A percentile compares a stretch with the other conserved stretches of the same genome.
Evolutionary conservation across 1,140 invertebrate genomes (phyloP).

Genomic region (Temnothorax nylanderi): DNA sequence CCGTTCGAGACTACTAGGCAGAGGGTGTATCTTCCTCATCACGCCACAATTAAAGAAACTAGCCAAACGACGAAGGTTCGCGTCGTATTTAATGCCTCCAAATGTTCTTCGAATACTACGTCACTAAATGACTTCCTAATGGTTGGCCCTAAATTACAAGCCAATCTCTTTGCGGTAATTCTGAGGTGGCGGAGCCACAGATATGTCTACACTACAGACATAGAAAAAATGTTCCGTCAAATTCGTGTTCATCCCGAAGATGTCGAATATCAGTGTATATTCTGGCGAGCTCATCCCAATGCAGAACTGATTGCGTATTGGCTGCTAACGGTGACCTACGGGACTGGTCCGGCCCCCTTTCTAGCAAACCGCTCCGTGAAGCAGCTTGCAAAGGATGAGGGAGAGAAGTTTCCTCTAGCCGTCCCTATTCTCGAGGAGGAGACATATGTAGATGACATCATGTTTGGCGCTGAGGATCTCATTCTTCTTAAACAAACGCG

Average conservation of each 20-base stretch:
- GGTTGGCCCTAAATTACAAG: conserved; percentile 46
- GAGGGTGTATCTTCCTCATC: not conserved
- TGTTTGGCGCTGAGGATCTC: not conserved
- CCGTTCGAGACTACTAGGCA: not conserved
- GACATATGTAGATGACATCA: conserved; percentile 27
- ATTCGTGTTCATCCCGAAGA: conserved; percentile 26
- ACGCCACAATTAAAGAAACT: not conserved
- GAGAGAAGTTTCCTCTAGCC: not conserved
- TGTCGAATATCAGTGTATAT: conserved; percentile 35
- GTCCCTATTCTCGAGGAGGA: not conserved
- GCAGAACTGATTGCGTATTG: not conserved
- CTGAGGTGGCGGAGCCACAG: conserved; percentile 70
- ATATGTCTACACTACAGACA: conserved; percentile 75
- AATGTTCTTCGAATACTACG: not conserved
- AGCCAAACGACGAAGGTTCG: not conserved
- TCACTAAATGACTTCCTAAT: conserved; percentile 51
- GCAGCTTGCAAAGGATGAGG: conserved; percentile 14
- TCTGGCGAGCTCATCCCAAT: conserved; percentile 1
- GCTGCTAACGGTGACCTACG: not conserved
- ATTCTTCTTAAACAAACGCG: not conserved
- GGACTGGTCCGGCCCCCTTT: too few relatives aligned
- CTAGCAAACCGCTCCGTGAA: not conserved
- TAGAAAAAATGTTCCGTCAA: conserved; percentile 69
- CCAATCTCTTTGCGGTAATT: conserved; percentile 31
- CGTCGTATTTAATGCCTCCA: conserved; percentile 65